Evolutionary conservation across 2,113 vertebrate species (phyloP), one percentile per base, ranked within the genome.

Genomic region (Zeus faber): DNA sequence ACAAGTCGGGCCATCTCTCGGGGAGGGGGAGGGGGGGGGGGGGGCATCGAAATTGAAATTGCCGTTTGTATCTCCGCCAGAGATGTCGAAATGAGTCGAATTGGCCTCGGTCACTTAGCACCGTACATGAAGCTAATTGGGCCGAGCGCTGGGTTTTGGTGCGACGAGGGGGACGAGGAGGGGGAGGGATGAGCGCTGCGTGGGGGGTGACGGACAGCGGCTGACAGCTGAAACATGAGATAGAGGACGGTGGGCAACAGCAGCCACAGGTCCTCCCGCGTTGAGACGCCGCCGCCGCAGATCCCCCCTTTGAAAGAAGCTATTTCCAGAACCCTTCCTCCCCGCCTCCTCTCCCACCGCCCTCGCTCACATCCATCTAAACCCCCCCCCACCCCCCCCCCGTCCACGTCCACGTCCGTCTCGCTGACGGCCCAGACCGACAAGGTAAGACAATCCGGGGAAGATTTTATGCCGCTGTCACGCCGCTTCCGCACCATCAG

Each of bases 261-360:
- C 17, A 72, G 62, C 62, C 26, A 2, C 47, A 65, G 40, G 72
- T 65, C 50, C 57, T 57, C 53, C 51, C 60, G 46, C 22, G 7
- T 66, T 65, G 65, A 60, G 54, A 68, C 47, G 47, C 44, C 44
- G 45, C 68, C 50, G 39, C 47, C 39, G 52, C 68, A 62, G 74
- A n/a, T 71, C 66, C 45, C 44, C 27, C 64, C 49, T 80, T 62
- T 62, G 74, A 72, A 67, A 78, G n/a, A 78, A 72, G 50, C 75
- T 79, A 74, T 79, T 83, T 74, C 54, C 63, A 70, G 64, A 26
- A 29, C 47, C 50, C n/a, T 58, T 54, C 60, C 40, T 45, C 27
- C 43, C 54, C 58, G 58, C 49, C 58, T 49, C 51, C 27, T 48
- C 48, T 55, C 66, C 59, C 39, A 33, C 29, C 26, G 47, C 56